Evolutionary conservation across 2,797 vertebrate genomes (phyloP).

Genomic region (Pantherophis vulpinus): DNA sequence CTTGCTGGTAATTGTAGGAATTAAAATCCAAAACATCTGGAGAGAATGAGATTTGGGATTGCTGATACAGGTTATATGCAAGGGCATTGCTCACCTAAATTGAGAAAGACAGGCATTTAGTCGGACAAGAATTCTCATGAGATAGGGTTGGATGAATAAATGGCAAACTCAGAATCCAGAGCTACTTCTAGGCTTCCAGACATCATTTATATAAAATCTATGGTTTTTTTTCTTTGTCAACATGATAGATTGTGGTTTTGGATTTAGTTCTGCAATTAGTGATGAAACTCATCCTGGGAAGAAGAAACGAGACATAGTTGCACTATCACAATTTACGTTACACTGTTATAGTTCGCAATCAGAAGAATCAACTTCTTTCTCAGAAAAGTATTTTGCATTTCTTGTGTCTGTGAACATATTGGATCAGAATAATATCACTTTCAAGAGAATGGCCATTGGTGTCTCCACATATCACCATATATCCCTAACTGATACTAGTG

Average conservation of each 20-base stretch:
- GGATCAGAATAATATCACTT: not conserved
- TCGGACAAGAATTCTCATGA: not conserved
- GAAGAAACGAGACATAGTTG: not conserved
- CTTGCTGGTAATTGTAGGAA: not conserved
- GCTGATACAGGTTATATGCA: not conserved
- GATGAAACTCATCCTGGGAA: not conserved
- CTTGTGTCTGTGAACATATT: not conserved
- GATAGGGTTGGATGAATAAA: not conserved
- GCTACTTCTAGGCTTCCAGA: not conserved
- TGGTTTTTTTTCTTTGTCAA: not conserved
- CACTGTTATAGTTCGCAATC: not conserved
- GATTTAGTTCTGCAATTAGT: not conserved
- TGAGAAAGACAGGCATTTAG: not conserved
- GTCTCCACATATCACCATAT: not conserved
- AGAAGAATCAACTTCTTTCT: not conserved
- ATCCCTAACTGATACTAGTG: not conserved
- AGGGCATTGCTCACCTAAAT: not conserved
- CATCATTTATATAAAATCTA: not conserved
- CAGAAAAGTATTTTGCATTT: not conserved
- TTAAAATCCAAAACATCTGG: not conserved
- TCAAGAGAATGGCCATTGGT: not conserved
- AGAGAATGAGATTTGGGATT: not conserved
- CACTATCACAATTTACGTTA: not conserved
- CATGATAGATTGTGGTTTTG: not conserved
- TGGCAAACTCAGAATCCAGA: not conserved